Evolutionary conservation across 2,113 vertebrate genomes (phyloP).

Genomic region (Ochotona princeps): DNA sequence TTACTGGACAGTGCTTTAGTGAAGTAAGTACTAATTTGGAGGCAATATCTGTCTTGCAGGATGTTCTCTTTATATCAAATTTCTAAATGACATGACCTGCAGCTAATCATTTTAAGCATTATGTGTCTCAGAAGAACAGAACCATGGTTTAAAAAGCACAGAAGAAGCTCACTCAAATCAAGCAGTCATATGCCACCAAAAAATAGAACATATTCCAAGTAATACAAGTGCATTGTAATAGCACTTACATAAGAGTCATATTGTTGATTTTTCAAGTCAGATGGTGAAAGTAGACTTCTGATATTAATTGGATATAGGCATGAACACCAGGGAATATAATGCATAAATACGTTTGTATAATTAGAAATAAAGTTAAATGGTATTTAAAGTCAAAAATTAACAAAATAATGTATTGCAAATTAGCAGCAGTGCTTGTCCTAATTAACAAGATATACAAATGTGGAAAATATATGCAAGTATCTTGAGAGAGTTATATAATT

Average conservation of each 20-base stretch:
- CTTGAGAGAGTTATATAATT: not conserved
- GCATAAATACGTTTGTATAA: not conserved
- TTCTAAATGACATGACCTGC: not conserved
- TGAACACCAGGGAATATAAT: not conserved
- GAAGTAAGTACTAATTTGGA: conserved; percentile 61
- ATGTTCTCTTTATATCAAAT: conserved; percentile 24
- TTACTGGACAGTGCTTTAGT: conserved; percentile 40
- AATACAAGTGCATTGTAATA: not conserved
- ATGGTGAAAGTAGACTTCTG: not conserved
- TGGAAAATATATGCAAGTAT: not conserved
- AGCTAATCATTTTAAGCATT: not conserved
- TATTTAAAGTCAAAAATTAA: not conserved
- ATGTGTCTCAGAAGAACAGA: not conserved
- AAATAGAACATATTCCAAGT: conserved; percentile 14
- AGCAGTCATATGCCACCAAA: not conserved
- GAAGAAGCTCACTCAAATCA: conserved; percentile 17
- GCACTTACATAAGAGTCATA: not conserved
- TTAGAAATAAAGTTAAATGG: not conserved
- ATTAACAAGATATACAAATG: not conserved
- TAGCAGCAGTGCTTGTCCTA: not conserved
- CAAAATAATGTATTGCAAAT: not conserved
- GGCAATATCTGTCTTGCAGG: not conserved
- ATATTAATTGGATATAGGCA: not conserved
- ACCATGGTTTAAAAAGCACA: not conserved
- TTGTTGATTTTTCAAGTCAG: not conserved